Conservation (phyloP, 2,888 invertebrate species). For the Sabellastarte sp. region DNA sequence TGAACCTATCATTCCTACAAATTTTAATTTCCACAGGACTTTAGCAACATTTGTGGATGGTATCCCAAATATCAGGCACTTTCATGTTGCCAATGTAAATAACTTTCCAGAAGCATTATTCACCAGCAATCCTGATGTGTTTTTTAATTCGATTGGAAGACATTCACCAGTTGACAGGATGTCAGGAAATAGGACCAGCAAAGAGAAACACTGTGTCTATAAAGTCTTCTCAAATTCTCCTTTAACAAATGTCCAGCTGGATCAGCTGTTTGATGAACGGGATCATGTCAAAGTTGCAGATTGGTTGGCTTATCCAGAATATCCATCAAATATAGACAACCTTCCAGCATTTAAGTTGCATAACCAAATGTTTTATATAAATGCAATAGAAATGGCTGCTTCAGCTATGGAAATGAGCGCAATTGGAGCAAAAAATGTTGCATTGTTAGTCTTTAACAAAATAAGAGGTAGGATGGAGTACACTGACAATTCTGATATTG, state of each 20-base stretch:
- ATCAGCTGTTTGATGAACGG: not conserved
- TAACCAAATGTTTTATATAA: not conserved
- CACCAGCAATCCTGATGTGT: not conserved
- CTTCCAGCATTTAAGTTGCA: not conserved
- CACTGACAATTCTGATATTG: no score
- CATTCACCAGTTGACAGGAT: not conserved
- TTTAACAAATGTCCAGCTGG: not conserved
- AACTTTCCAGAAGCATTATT: not conserved
- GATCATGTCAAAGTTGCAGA: not conserved
- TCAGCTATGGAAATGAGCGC: slow-evolving; percentile 3
- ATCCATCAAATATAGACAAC: not conserved
- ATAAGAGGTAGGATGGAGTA: no score
- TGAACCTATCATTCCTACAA: not conserved
- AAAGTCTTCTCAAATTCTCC: not conserved
- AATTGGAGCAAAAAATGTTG: not conserved
- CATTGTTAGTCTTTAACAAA: no score
- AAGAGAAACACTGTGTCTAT: not conserved
- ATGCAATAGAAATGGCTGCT: slow-evolving; percentile 2
- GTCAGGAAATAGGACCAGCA: not conserved
- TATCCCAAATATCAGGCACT: not conserved
- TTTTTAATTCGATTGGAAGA: slow-evolving; percentile 1
- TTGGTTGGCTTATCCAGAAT: not conserved
- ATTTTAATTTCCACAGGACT: not conserved
- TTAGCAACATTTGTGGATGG: not conserved
- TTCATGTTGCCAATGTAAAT: not conserved